Evolutionary conservation across 2,888 invertebrate genomes (phyloP).

Genomic region (Pecten maximus): DNA sequence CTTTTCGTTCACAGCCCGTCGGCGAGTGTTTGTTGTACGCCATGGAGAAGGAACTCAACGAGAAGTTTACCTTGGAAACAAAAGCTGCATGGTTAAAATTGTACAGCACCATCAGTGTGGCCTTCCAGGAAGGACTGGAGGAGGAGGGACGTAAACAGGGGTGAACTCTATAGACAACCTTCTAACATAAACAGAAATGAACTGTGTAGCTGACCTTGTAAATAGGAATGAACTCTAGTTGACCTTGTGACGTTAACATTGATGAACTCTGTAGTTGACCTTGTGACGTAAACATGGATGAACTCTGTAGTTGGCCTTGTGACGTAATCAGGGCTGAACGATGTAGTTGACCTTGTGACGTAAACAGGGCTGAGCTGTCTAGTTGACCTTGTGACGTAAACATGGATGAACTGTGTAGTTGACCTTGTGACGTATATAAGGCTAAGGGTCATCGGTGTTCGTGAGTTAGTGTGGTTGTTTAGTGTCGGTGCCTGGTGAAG

Average conservation of each 20-base stretch:
- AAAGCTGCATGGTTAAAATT: conserved; percentile 48
- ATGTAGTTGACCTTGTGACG: not conserved
- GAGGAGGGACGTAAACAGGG: not conserved
- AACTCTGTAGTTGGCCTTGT: too few relatives aligned
- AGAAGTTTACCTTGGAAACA: conserved; percentile 47
- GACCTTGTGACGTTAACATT: not conserved
- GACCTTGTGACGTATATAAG: not conserved
- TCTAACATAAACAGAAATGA: not conserved
- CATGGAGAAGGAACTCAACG: conserved; percentile 43
- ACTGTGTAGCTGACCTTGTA: too few relatives aligned
- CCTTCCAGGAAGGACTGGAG: conserved; percentile 51
- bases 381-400: not conserved
- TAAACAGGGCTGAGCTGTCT: not conserved
- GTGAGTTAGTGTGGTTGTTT: not conserved
- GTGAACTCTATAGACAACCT: not conserved
- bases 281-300: not conserved
- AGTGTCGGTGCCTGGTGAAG: not conserved
- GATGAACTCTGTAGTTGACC: not conserved
- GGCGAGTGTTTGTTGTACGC: conserved; percentile 50
- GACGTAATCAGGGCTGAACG: not conserved
- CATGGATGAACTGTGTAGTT: not conserved
- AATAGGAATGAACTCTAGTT: too few relatives aligned
- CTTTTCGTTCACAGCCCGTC: conserved; percentile 42
- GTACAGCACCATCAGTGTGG: conserved; percentile 44
- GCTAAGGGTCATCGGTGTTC: not conserved